These are phyloP conservation scores for Chrysochloris asiatica DNA, from an alignment of 2,113 vertebrate species.

Conservation along the genomic window DNA sequence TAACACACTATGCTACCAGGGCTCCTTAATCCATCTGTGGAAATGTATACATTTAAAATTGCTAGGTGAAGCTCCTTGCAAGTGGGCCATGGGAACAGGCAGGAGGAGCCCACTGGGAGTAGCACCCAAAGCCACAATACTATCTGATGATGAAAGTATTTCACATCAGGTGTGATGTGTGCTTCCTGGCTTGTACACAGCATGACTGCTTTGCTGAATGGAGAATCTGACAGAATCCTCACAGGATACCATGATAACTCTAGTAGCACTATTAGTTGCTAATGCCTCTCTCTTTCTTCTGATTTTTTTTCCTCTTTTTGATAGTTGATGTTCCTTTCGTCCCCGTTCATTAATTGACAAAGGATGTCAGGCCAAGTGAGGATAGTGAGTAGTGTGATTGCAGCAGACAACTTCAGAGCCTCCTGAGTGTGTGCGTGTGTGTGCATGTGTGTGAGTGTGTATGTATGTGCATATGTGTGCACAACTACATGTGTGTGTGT, in stretches of 20 bases:
- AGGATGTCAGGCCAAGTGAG: background rate
- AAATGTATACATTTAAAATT: conserved; percentile 72
- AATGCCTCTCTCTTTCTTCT: background rate
- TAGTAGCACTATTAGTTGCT: conserved; percentile 7
- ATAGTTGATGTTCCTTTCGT: background rate
- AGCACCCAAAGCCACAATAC: conserved; percentile 64
- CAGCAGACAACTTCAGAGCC: background rate
- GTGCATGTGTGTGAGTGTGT: too few species aligned
- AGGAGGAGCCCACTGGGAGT: conserved; percentile 44
- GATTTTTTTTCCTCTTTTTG: background rate
- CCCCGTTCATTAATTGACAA: background rate
- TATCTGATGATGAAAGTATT: conserved; percentile 60
- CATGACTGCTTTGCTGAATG: conserved; percentile 68
- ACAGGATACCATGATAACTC: conserved; percentile 43
- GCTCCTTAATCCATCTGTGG: conserved; percentile 57
- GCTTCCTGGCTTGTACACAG: conserved; percentile 49
- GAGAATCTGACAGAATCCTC: conserved; percentile 55
- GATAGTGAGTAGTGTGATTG: background rate
- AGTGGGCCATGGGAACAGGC: background rate
- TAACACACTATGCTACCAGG: too few species aligned
- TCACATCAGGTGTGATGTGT: conserved; percentile 60
- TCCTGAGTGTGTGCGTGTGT: background rate
- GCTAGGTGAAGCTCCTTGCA: conserved; percentile 64
- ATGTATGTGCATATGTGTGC: background rate
- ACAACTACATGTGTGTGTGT: background rate